A percentile compares a stretch with the other conserved stretches of the same genome.
phyloP scores from a whole-genome alignment of 2,113 vertebrate species.

The Regulus satrapa region DNA sequence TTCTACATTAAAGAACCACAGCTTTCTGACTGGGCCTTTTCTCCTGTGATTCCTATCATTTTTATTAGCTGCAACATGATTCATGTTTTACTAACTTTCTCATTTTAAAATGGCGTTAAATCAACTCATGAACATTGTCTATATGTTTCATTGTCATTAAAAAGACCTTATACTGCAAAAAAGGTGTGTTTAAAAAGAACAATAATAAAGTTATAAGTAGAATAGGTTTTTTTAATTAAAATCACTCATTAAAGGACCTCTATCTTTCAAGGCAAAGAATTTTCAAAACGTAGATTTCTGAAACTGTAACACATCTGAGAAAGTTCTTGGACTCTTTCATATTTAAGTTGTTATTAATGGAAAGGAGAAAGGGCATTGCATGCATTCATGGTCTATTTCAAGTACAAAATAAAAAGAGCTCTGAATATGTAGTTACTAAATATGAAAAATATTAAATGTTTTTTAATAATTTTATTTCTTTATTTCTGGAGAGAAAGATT shows the following conservation, averaged over 20 bases:
- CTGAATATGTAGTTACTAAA: background rate
- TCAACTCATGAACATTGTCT: background rate
- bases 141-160: background rate
- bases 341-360: background rate
- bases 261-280: background rate
- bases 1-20: background rate
- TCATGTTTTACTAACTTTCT: conserved; percentile 15
- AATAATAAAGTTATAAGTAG: background rate
- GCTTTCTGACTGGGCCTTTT: background rate
- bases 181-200: background rate
- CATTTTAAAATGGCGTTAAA: background rate
- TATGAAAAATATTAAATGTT: background rate
- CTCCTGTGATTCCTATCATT: background rate
- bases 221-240: background rate
- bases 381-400: background rate
- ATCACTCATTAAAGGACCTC: background rate
- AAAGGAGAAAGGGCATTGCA: background rate
- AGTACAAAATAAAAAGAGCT: background rate
- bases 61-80: background rate
- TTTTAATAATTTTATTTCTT: background rate
- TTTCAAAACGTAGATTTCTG: background rate
- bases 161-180: background rate
- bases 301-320: background rate
- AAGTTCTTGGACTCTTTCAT: background rate
- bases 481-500: background rate